Conservation (phyloP, 1,140 invertebrate species). For the Drosophila funebris region DNA sequence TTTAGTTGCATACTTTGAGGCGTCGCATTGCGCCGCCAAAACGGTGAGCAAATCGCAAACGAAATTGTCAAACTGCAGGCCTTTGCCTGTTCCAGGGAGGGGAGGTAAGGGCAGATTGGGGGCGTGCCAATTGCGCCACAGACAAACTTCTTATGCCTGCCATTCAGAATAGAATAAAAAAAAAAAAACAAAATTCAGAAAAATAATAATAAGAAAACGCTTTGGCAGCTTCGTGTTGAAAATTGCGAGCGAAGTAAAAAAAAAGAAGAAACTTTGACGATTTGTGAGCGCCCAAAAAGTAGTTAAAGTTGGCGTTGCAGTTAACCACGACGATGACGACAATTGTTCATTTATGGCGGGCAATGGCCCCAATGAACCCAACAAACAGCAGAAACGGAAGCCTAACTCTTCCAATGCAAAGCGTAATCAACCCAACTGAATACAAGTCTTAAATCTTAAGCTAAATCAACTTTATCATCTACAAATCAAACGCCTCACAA, state of each 20-base stretch:
- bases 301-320: constrained; percentile 60
- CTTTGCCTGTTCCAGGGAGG: not conserved
- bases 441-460: not conserved
- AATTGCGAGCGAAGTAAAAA: constrained; percentile 55
- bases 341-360: constrained; percentile 65
- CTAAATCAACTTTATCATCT: not conserved
- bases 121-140: constrained; percentile 33
- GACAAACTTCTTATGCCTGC: constrained; percentile 36
- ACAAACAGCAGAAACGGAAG: too few species aligned
- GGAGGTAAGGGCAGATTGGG: not conserved
- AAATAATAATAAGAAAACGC: constrained; percentile 47
- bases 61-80: constrained; percentile 66
- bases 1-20: constrained; percentile 40
- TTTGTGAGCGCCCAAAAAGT: constrained; percentile 63
- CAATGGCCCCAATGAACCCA: constrained; percentile 37
- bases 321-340: constrained; percentile 51
- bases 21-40: constrained; percentile 35
- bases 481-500: too few species aligned
- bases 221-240: constrained; percentile 65
- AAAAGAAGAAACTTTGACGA: constrained; percentile 55
- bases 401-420: not conserved
- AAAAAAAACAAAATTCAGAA: not conserved
- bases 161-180: not conserved
- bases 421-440: not conserved
- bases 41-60: constrained; percentile 8